phyloP scores from a whole-genome alignment of 1,140 invertebrate genomes.

The Riptortus pedestris region DNA sequence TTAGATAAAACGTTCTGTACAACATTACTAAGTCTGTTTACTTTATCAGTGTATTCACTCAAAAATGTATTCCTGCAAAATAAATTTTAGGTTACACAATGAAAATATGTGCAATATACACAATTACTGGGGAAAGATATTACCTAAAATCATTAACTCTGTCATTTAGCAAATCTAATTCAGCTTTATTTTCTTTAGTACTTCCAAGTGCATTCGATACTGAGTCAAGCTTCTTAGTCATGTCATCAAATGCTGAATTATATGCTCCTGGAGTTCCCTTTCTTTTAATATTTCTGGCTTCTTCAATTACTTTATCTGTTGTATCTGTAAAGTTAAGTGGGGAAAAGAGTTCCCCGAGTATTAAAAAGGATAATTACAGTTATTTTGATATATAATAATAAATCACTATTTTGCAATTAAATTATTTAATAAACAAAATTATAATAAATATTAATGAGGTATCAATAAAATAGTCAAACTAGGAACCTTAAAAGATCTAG shows the following conservation, averaged over 20 bases:
- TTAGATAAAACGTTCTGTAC: slow-evolving; percentile 65
- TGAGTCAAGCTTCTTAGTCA: slow-evolving; percentile 73
- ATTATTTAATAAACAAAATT: too few relatives aligned
- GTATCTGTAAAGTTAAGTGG: slow-evolving; percentile 42
- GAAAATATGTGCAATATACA: slow-evolving; percentile 17
- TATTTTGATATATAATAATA: too few relatives aligned
- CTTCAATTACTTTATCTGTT: slow-evolving; percentile 61
- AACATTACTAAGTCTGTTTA: slow-evolving; percentile 50
- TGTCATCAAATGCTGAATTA: slow-evolving; percentile 80
- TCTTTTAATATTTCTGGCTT: slow-evolving; percentile 83
- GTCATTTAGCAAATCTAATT: slow-evolving; percentile 52
- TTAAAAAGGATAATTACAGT: too few relatives aligned
- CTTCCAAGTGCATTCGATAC: slow-evolving; percentile 67
- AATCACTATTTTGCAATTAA: neutral
- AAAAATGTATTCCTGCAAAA: slow-evolving; percentile 40
- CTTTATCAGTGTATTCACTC: slow-evolving; percentile 41
- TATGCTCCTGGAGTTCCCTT: slow-evolving; percentile 90
- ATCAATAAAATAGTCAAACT: too few relatives aligned
- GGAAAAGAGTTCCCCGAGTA: too few relatives aligned
- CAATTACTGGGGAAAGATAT: neutral
- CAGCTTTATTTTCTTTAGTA: slow-evolving; percentile 55
- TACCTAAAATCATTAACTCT: slow-evolving; percentile 47
- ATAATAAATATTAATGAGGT: too few relatives aligned
- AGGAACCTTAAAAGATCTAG: too few relatives aligned
- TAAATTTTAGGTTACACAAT: slow-evolving; percentile 23